These are phyloP conservation scores for Rhinoptilus africanus DNA, from an alignment of 2,113 vertebrate species.

Conservation along the genomic window DNA sequence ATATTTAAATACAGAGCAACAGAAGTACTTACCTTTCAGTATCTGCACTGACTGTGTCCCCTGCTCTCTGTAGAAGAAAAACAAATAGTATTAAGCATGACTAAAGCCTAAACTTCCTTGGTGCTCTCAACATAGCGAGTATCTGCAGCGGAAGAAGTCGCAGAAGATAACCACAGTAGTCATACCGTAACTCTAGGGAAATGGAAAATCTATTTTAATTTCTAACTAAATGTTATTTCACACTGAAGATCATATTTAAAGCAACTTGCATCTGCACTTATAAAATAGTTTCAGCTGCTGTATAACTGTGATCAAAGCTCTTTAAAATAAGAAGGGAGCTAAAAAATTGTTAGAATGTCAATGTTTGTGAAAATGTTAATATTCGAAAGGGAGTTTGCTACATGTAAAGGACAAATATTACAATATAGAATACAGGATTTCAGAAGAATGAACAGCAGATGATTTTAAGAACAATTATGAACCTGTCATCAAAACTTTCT, in stretches of 20 bases:
- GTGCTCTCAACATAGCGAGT: background rate
- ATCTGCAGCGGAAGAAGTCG: background rate
- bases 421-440: background rate
- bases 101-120: background rate
- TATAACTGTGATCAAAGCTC: background rate
- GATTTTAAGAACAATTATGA: background rate
- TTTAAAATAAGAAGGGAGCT: background rate
- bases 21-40: constrained; percentile 75
- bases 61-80: constrained; percentile 74
- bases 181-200: background rate
- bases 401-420: background rate
- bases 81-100: background rate
- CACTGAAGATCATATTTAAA: background rate
- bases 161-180: constrained; percentile 14
- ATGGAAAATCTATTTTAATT: background rate
- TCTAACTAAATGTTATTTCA: background rate
- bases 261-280: background rate
- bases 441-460: background rate
- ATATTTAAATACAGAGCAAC: background rate
- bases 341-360: background rate
- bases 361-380: background rate
- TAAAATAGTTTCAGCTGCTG: background rate
- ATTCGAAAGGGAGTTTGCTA: background rate
- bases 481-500: background rate
- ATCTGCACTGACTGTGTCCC: constrained; percentile 75